Conservation (phyloP, 2,888 invertebrate species). For the Lucinisca nassula region DNA sequence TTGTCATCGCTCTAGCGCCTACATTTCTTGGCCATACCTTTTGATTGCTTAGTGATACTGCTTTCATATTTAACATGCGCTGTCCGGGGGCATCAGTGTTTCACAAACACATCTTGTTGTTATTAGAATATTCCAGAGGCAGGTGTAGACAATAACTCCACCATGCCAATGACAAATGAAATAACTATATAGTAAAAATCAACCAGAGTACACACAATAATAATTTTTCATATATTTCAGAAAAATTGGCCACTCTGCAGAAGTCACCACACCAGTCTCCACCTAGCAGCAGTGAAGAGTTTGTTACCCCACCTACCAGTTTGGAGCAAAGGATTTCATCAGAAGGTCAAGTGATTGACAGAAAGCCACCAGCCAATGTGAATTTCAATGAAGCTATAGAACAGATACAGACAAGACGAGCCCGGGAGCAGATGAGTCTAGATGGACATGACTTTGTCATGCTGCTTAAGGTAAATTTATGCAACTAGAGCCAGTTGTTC, state of each 20-base stretch:
- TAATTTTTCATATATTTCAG: neutral
- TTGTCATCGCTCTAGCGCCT: too few species aligned
- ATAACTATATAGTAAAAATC: too few species aligned
- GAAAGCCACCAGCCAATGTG: neutral
- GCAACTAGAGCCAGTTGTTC: too few species aligned
- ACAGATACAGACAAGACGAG: slow-evolving; percentile 69
- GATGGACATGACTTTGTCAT: slow-evolving; percentile 73
- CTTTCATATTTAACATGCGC: too few species aligned
- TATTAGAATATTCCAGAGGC: too few species aligned
- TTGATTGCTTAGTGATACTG: too few species aligned
- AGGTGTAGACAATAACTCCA: too few species aligned
- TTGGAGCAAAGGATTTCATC: neutral
- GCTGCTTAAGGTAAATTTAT: slow-evolving; percentile 73
- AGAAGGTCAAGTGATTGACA: neutral
- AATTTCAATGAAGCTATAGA: slow-evolving; percentile 73
- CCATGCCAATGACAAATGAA: too few species aligned
- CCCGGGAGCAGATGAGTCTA: slow-evolving; percentile 70
- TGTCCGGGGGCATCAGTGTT: too few species aligned
- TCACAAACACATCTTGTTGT: too few species aligned
- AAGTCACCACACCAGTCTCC: neutral
- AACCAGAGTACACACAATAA: too few species aligned
- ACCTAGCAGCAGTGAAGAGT: neutral
- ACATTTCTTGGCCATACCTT: too few species aligned
- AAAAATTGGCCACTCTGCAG: neutral
- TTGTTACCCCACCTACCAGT: neutral